phyloP scores from a whole-genome alignment of 2,888 invertebrate species.

The Catotricha subobsoleta region DNA sequence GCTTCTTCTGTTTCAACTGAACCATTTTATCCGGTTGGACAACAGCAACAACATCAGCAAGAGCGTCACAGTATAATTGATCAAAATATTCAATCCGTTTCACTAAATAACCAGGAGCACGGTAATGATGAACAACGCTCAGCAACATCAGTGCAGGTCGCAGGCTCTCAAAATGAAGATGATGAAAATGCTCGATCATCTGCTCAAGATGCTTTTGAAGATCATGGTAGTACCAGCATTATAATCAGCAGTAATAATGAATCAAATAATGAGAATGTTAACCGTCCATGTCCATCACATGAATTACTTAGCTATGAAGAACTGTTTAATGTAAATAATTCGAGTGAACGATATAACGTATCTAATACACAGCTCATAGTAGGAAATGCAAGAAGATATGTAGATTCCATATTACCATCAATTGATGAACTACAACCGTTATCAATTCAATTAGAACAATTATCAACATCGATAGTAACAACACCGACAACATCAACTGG shows the following conservation, averaged over 20 bases:
- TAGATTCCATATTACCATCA: background rate
- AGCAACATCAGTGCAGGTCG: background rate
- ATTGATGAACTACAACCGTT: too few relatives aligned
- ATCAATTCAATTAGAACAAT: background rate
- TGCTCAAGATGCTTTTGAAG: background rate
- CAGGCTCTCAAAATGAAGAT: background rate
- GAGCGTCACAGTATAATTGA: too few relatives aligned
- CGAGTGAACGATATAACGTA: background rate
- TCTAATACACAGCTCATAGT: background rate
- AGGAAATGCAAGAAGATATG: too few relatives aligned
- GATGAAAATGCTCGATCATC: background rate
- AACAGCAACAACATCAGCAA: background rate
- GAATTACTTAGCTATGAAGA: too few relatives aligned
- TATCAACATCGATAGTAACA: background rate
- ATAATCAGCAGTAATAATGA: too few relatives aligned
- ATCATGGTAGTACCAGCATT: too few relatives aligned
- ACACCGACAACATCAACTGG: background rate
- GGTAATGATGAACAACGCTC: background rate
- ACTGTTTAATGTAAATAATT: too few relatives aligned
- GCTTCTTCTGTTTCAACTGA: constrained; percentile 2
- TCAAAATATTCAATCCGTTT: background rate
- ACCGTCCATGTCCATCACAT: too few relatives aligned
- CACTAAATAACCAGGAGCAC: background rate
- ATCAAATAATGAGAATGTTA: too few relatives aligned
- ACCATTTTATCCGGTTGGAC: constrained; percentile 1